Base-by-base conservation (phyloP, 2,113 vertebrate species). In the Myocastor coypus region DNA sequence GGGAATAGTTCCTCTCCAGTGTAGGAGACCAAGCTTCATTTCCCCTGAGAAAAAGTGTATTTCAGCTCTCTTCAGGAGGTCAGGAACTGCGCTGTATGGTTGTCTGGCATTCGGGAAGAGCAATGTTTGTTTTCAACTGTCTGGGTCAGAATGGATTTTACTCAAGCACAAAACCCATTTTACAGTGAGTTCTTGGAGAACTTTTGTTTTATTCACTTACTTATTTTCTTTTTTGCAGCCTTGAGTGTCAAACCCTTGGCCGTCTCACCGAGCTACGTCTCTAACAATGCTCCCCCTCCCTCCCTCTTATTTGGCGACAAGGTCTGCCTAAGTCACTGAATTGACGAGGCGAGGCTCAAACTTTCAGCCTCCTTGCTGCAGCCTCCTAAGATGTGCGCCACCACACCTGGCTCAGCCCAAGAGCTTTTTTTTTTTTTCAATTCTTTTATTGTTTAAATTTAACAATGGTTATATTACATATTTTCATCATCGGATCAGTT, bases 141-240 rank as follows among this genome's bases (percentile, higher is more conserved):
- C 71, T 55, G 16, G 37, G 32, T 95, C 66, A 16, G 52, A 87
- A 89, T 46, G 57, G 69, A 82, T 95, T 93, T 95, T 95, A 59
- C 64, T 55, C 17, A 63, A 89, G 63, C 86, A 81, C 75, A 86
- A 80, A 66, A 32, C 16, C 2, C 7, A 12, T 55, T 88, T 83
- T 93, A 3, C 50, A 59, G 28, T 28, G 34, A 85, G 80, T 75
- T 86, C 71, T 50, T 80, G 57, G 57, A 85, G 32, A 89, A 75
- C 14, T n/a, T 85, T 71, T 63, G 66, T 14, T 46, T 80, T 52
- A 80, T 52, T 52, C 4, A 22, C 17, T 34, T 80, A 52, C 34
- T 55, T 77, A 73, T 73, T 77, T 77, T 3, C 11, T 75, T 13
- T 42, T 50, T 77, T 46, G 13, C 73, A 77, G 50, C 11, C 10